A percentile compares a stretch with the other conserved stretches of the same genome.
These are phyloP conservation scores for Alexandromys fortis DNA, from an alignment of 2,113 vertebrate genomes.

Conservation along the genomic window DNA sequence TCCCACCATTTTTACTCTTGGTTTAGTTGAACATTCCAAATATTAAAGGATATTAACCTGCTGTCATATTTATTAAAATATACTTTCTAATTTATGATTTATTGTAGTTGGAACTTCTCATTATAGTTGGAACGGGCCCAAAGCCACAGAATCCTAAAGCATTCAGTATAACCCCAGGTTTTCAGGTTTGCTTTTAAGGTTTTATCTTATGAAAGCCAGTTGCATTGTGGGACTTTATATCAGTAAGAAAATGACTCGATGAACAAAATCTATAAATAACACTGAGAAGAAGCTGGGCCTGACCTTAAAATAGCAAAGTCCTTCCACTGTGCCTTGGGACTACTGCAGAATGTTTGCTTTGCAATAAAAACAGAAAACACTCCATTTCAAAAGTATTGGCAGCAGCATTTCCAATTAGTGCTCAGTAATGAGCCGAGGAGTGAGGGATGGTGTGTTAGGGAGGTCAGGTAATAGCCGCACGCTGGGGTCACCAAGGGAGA, in stretches of 20 bases:
- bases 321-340: not conserved
- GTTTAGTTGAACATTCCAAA: not conserved
- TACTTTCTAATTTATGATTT: not conserved
- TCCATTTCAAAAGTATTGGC: not conserved
- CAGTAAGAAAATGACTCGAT: slow-evolving; percentile 29
- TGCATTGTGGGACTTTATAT: not conserved
- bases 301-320: slow-evolving; percentile 30
- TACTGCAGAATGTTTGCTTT: slow-evolving; percentile 6
- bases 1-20: not conserved
- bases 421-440: not conserved
- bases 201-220: slow-evolving; percentile 2
- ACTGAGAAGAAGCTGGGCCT: not conserved
- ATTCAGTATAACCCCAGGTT: not conserved
- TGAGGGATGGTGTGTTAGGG: not conserved
- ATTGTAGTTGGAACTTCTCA: not conserved
- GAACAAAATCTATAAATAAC: slow-evolving; percentile 21
- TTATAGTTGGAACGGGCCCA: not conserved
- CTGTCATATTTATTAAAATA: not conserved
- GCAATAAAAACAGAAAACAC: slow-evolving; percentile 13
- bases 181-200: not conserved
- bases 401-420: not conserved
- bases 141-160: not conserved
- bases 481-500: not conserved
- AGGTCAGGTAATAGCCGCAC: not conserved
- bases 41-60: not conserved